These are phyloP conservation scores for Lasiommata megera DNA, from an alignment of 2,888 invertebrate genomes.

Conservation along the genomic window DNA sequence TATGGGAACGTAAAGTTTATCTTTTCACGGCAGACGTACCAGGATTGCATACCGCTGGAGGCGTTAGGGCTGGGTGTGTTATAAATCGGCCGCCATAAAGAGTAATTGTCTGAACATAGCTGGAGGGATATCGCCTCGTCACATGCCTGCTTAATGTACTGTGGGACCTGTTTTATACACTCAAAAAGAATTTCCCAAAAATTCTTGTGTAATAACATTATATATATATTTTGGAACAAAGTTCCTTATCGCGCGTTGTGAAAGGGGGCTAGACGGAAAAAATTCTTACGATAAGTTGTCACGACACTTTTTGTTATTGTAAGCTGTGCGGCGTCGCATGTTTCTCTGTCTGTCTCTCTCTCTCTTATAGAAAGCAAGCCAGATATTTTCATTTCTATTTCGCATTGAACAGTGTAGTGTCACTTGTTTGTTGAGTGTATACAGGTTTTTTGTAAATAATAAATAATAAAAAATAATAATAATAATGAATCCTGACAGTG, in stretches of 20 bases:
- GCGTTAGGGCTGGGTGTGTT: constrained; percentile 12
- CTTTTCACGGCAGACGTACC: neutral
- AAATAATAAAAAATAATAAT: too few species aligned
- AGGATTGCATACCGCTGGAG: constrained; percentile 6
- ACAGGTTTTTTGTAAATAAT: too few species aligned
- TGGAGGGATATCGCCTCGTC: constrained; percentile 12
- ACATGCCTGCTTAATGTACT: neutral
- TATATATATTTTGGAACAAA: neutral
- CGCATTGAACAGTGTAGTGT: too few species aligned
- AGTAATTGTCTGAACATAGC: constrained; percentile 22
- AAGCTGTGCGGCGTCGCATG: too few species aligned
- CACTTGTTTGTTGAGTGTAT: too few species aligned
- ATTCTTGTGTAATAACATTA: neutral
- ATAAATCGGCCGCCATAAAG: constrained; percentile 18
- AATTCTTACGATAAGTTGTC: too few species aligned
- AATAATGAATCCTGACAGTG: too few species aligned
- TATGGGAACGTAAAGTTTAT: neutral
- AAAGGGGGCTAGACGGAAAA: too few species aligned
- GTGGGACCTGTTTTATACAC: neutral
- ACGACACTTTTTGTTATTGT: too few species aligned
- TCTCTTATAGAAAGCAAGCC: too few species aligned
- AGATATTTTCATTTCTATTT: too few species aligned
- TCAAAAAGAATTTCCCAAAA: neutral
- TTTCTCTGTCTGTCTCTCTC: too few species aligned
- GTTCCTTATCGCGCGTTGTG: neutral